Evolutionary conservation across 2,888 invertebrate species (phyloP), one percentile per base, ranked within the genome.

Genomic region (Lymantria dispar): DNA sequence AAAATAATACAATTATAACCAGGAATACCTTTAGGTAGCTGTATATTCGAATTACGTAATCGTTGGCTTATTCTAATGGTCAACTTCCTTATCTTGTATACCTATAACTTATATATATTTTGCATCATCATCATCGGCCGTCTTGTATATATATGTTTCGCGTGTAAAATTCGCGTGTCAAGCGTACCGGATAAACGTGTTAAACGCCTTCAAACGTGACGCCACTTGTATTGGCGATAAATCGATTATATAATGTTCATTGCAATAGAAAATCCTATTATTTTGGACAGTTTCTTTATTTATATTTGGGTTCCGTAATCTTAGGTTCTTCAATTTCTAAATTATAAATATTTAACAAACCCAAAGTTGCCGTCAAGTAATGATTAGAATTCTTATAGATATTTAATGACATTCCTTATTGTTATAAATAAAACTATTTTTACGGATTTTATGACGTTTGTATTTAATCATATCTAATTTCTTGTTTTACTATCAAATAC

Each of bases 231-330:
- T 77, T 74, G 70, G 56, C 54, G 62, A 68, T 75, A 66, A 76
- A 80, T 80, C 69, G 72, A 73, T 80, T 80, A 76, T 78, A 71
- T 81, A 78, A 80, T 73, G 72, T 72, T 61, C 47, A 54, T 61
- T 55, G 56, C 55, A 61, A 48, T 64, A 33, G 43, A 45, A 41
- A 39, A 38, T 41, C 43, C 43, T 37, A 29, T 3, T 13, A 29
- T 42, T 42, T 12, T 42, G n/a, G n/a, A 0, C 1, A 7, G 29
- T 11, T 42, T n/a, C 3, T 29, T 45, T 45, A 10, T 33, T 10
- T 10, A 33, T 33, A 10, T 10, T 10, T 10, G 33, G 33, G 33
- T 33, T 33, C 33, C 33, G 33, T 33, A 8, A 33, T 33, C 22
- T 22, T 22, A 22, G 22, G 22, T 22, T 22, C 22, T 2, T 22